Percentiles rank a stretch among this genome's conserved stretches.
Evolutionary conservation across 2,113 vertebrate genomes (phyloP).

Genomic region (Tichodroma muraria): DNA sequence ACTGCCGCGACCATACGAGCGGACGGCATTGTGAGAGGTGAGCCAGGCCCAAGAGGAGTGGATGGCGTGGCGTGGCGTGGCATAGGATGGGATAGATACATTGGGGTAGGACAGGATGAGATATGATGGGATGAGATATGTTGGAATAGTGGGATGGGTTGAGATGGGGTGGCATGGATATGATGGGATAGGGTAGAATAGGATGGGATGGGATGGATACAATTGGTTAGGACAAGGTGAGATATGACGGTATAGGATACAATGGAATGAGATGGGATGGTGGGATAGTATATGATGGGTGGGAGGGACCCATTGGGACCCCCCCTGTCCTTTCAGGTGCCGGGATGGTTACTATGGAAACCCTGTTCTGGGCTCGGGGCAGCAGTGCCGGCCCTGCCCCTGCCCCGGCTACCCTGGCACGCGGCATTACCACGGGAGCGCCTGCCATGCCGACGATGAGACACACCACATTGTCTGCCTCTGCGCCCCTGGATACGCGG

Average conservation of each 20-base stretch:
- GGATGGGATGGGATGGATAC: not conserved
- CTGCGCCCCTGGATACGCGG: constrained; percentile 76
- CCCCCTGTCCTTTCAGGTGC: constrained; percentile 52
- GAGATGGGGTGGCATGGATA: not conserved
- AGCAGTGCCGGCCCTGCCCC: constrained; percentile 82
- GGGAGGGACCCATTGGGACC: not conserved
- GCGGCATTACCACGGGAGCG: constrained; percentile 72
- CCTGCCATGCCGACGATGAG: constrained; percentile 69
- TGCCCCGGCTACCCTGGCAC: constrained; percentile 79
- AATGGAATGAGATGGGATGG: not conserved
- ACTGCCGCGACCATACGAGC: constrained; percentile 82
- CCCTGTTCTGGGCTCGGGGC: constrained; percentile 79
- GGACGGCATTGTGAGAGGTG: constrained; percentile 71
- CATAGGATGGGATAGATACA: not conserved
- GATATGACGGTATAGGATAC: not conserved
- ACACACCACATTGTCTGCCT: constrained; percentile 78
- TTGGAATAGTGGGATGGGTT: not conserved
- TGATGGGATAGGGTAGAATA: too few relatives aligned
- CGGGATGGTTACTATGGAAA: constrained; percentile 80
- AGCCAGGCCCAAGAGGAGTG: not conserved
- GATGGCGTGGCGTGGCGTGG: fast-evolving
- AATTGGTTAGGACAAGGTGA: not conserved
- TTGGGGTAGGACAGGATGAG: not conserved
- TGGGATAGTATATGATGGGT: not conserved
- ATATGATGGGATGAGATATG: not conserved